Evolutionary conservation across 2,113 vertebrate species (phyloP).

Genomic region (Phaethornis superciliosus): DNA sequence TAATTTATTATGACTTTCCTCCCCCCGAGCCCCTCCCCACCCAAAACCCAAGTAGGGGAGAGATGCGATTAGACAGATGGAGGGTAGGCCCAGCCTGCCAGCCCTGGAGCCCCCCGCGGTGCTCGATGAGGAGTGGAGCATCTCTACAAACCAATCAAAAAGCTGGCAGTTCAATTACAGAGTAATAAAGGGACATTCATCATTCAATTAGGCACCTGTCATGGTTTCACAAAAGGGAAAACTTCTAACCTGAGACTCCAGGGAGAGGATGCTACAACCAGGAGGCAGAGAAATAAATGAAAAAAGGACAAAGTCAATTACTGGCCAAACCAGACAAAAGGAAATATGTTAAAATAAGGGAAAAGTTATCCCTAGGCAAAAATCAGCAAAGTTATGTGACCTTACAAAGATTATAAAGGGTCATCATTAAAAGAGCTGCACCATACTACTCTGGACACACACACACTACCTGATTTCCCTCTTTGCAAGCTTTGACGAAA

Average conservation of each 20-base stretch:
- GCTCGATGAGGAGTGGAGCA: constrained; percentile 80
- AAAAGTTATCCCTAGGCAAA: constrained; percentile 72
- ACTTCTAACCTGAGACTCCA: constrained; percentile 84
- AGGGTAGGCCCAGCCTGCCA: constrained; percentile 86
- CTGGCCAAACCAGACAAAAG: constrained; percentile 72
- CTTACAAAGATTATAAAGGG: constrained; percentile 54
- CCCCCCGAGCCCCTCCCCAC: constrained; percentile 57
- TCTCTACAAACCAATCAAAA: constrained; percentile 87
- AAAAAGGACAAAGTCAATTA: constrained; percentile 84
- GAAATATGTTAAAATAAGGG: constrained; percentile 70
- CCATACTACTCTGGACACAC: neutral
- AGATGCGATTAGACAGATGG: constrained; percentile 94
- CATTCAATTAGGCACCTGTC: constrained; percentile 99
- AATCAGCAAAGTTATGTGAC: constrained; percentile 62
- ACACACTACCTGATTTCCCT: constrained; percentile 17
- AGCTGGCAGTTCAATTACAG: constrained; percentile 93
- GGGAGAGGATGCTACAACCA: constrained; percentile 81
- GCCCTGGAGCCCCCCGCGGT: constrained; percentile 76
- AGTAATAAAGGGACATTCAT: constrained; percentile 99
- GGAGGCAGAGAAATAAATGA: constrained; percentile 79
- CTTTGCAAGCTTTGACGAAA: constrained; percentile 16
- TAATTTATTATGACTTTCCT: constrained; percentile 89
- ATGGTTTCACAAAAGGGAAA: constrained; percentile 88
- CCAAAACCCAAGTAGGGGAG: constrained; percentile 73
- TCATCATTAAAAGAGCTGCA: constrained; percentile 64